phyloP scores from a whole-genome alignment of 2,113 vertebrate species.

The Zosterops pallidus region DNA sequence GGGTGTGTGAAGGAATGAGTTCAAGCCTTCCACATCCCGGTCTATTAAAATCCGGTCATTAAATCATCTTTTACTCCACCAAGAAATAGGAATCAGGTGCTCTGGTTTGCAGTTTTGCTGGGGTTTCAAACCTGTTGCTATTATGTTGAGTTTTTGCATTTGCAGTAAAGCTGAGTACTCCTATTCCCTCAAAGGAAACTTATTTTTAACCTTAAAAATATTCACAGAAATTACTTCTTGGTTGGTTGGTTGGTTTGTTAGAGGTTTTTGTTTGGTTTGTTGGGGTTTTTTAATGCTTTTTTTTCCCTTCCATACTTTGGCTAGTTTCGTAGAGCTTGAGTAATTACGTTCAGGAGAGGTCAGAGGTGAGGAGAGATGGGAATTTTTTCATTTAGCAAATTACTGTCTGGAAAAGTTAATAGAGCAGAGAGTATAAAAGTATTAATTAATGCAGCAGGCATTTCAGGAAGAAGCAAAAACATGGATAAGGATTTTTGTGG shows the following conservation, averaged over 20 bases:
- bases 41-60: background rate
- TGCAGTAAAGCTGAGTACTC: background rate
- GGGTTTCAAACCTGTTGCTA: background rate
- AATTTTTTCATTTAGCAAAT: background rate
- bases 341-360: background rate
- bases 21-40: background rate
- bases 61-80: background rate
- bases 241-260: background rate
- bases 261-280: background rate
- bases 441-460: background rate
- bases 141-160: background rate
- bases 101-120: background rate
- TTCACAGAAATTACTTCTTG: background rate
- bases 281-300: background rate
- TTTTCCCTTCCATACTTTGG: background rate
- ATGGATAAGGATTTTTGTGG: background rate
- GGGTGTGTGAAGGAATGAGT: background rate
- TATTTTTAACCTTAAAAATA: background rate
- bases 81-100: background rate
- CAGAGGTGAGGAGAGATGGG: background rate
- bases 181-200: background rate
- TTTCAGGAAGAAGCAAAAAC: background rate
- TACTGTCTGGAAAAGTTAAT: background rate
- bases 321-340: background rate
- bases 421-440: background rate